Base-by-base conservation (phyloP, 1,140 invertebrate species). In the Acromyrmex charruanus region DNA sequence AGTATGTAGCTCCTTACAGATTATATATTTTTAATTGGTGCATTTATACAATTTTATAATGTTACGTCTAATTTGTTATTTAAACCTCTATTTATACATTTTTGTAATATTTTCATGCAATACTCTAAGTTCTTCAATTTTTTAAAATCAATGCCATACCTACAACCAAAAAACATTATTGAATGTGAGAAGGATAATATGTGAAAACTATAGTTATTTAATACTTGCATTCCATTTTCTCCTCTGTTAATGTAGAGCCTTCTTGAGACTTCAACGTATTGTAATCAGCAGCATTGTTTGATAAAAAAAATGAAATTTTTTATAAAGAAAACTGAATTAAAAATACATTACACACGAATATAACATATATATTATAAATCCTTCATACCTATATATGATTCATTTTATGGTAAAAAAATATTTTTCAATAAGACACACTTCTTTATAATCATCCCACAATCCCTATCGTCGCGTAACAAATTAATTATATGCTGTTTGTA, bases 401-500 rank as follows among this genome's bases (percentile, higher is more conserved):
- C 0, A 39, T 39, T 39, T 39, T 39, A 39, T 35, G 35, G 0
- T 39, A 39, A 5, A 7, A 39, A 39, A 39, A 39, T 39, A 39
- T 39, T 39, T 39, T 39, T 39, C 35, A 39, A 39, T 39, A 39
- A 7, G 35, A 39, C 35, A 39, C 6, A 39, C 35, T 39, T 39
- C 35, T 39, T 39, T 39, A 39, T 39, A 39, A 35, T 35, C 39
- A 44, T 44, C 39, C 9, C 39, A 51, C 55, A 69, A 51, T 63
- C 10, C 14, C 14, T 63, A 74, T n/a, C 12, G 4, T 53, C 1
- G 51, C 3, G 51, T 10, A n/a, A 74, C n/a, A 66, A 79, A 66
- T 79, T 65, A 79, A 79, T 79, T 66, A 66, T 79, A 79, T 59
- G 61, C 18, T 51, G 2, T 74, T 55, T 35, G 3, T 44, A 44